phyloP scores from a whole-genome alignment of 2,888 invertebrate species.

The Apamea monoglypha region DNA sequence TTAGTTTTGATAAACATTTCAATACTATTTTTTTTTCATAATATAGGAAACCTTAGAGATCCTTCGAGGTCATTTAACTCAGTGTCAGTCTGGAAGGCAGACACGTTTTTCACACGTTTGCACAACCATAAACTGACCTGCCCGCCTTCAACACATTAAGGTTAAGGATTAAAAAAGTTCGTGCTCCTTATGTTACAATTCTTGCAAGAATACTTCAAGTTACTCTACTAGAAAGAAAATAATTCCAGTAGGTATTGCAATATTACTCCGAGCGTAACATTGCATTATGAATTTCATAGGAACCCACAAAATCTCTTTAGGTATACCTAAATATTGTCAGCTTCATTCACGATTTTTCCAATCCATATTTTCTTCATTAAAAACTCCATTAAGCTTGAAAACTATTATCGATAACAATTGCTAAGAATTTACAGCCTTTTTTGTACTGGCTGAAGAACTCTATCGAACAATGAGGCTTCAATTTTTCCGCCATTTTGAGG shows the following conservation, averaged over 20 bases:
- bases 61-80: not conserved
- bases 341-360: not conserved
- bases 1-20: not conserved
- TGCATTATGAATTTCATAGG: conserved; percentile 25
- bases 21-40: not conserved
- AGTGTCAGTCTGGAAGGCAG: not conserved
- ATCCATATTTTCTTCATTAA: conserved; percentile 10
- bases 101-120: not conserved
- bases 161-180: too few species aligned
- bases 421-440: conserved; percentile 9
- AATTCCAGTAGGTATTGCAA: conserved; percentile 6
- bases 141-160: not conserved
- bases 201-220: not conserved
- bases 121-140: not conserved
- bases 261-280: not conserved
- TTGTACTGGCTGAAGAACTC: conserved; percentile 24
- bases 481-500: conserved; percentile 57
- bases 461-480: conserved; percentile 44
- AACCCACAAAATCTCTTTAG: not conserved
- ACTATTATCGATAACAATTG: conserved; percentile 35
- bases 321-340: not conserved
- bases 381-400: conserved; percentile 3
- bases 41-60: too few species aligned
- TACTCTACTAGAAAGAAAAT: not conserved
- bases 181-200: rapidly evolving